A percentile compares a stretch with the other conserved stretches of the same genome.
Conservation (phyloP, 2,797 vertebrate genomes). For the Philypnodon macrostomus region DNA sequence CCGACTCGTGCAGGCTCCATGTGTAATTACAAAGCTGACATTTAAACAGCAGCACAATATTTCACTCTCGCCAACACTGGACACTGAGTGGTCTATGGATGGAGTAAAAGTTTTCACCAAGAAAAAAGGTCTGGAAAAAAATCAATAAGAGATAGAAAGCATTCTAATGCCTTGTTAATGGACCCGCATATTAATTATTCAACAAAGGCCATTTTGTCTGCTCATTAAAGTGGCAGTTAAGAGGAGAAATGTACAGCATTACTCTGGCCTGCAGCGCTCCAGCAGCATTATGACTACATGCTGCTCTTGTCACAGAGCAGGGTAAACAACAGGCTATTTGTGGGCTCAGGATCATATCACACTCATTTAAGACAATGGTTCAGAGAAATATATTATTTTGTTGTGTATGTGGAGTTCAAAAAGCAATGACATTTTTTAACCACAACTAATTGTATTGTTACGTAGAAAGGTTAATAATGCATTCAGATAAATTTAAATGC, state of each 20-base stretch:
- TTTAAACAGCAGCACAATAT: constrained; percentile 79
- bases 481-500: no score
- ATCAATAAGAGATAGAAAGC: constrained; percentile 80
- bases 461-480: no score
- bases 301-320: constrained; percentile 23
- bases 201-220: constrained; percentile 80
- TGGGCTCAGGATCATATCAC: constrained; percentile 18
- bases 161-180: constrained; percentile 86
- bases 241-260: constrained; percentile 74
- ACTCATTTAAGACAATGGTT: no score
- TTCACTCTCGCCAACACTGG: constrained; percentile 59
- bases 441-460: no score
- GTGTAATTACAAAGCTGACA: constrained; percentile 81
- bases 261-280: constrained; percentile 58
- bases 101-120: constrained; percentile 72
- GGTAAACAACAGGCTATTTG: constrained; percentile 18
- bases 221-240: constrained; percentile 81
- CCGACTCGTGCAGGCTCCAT: constrained; percentile 61
- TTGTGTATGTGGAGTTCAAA: no score
- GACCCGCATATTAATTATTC: constrained; percentile 84
- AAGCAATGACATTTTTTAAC: no score
- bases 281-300: constrained; percentile 60
- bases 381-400: neutral
- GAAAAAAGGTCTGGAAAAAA: constrained; percentile 47
- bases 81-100: constrained; percentile 59